Conservation (phyloP, 2,888 invertebrate genomes). For the Andrena dorsata region DNA sequence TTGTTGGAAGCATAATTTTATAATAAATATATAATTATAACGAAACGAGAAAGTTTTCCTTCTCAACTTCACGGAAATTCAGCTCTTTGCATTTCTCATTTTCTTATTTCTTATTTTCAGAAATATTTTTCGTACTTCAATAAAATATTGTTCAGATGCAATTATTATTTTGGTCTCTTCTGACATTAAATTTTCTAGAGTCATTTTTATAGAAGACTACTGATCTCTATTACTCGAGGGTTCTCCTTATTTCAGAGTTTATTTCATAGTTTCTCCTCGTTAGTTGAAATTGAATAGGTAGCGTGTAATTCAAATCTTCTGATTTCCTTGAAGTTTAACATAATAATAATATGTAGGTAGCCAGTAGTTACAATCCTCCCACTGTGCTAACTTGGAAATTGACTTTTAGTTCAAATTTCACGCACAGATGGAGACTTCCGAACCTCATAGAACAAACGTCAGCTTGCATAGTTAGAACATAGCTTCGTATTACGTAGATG, state of each 20-base stretch:
- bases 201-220: not conserved
- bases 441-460: too few relatives aligned
- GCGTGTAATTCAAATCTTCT: too few relatives aligned
- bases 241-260: not conserved
- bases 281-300: not conserved
- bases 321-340: too few relatives aligned
- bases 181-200: not conserved
- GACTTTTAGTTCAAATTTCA: too few relatives aligned
- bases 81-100: not conserved
- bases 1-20: conserved; percentile 82
- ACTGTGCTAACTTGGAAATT: too few relatives aligned
- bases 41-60: conserved; percentile 47
- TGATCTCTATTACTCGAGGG: too few relatives aligned
- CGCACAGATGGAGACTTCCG: too few relatives aligned
- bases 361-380: too few relatives aligned
- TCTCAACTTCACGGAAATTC: not conserved
- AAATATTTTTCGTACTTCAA: not conserved
- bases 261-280: not conserved
- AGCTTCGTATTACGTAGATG: too few relatives aligned
- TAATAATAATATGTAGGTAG: too few relatives aligned
- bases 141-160: not conserved
- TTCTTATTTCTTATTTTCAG: not conserved
- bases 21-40: conserved; percentile 82
- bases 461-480: too few relatives aligned
- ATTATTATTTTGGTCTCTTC: not conserved